Percentiles rank a stretch among this genome's conserved stretches.
phyloP scores from a whole-genome alignment of 2,113 vertebrate genomes.

The Corvus cornix region DNA sequence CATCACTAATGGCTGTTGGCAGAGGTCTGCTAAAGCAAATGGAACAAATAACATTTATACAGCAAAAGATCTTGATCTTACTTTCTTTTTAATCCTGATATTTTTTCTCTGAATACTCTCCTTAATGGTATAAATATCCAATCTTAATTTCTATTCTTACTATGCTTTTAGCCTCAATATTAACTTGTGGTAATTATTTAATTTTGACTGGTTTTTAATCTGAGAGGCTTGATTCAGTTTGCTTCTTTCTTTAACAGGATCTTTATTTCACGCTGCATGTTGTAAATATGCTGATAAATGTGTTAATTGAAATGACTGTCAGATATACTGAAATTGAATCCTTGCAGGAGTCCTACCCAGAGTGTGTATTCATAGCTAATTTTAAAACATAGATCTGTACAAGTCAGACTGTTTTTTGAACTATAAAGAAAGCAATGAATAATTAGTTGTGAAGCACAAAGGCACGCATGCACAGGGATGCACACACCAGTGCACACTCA shows the following conservation, averaged over 20 bases:
- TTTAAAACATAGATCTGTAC: background rate
- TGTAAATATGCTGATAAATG: slow-evolving; percentile 46
- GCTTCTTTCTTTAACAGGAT: background rate
- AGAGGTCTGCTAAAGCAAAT: background rate
- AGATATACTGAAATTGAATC: slow-evolving; percentile 28
- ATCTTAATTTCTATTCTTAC: background rate
- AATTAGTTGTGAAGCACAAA: background rate
- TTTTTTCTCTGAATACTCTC: background rate
- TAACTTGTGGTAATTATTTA: slow-evolving; percentile 6
- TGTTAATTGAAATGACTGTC: slow-evolving; percentile 59
- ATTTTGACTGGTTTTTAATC: background rate
- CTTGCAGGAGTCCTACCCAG: slow-evolving; percentile 28
- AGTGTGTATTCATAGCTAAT: background rate
- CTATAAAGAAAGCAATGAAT: background rate
- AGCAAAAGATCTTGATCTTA: background rate
- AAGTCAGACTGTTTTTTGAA: background rate
- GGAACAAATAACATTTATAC: background rate
- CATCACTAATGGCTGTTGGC: background rate
- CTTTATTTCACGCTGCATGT: slow-evolving; percentile 26
- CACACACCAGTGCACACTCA: background rate
- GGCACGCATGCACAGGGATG: background rate
- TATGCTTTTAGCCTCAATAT: background rate
- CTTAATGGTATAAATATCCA: background rate
- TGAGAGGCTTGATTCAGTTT: slow-evolving; percentile 20
- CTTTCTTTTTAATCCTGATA: background rate